These are phyloP conservation scores for Drosophila tropicalis DNA, from an alignment of 1,140 invertebrate species.

Conservation along the genomic window DNA sequence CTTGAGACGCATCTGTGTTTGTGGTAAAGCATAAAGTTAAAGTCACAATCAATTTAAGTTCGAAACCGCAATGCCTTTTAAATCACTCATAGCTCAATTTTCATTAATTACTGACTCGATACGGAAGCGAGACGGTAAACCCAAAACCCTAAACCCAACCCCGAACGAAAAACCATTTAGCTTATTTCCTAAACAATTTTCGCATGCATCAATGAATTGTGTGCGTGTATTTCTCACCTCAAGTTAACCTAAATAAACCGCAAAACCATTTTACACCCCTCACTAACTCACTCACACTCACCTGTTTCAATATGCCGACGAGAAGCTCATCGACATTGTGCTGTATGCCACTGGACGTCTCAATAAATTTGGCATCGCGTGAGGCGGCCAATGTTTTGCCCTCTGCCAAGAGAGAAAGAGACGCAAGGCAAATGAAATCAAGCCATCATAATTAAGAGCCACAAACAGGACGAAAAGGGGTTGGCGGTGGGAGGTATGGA, in stretches of 20 bases:
- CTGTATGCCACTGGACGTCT: conserved; percentile 95
- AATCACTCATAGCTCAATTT: conserved; percentile 52
- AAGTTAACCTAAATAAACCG: conserved; percentile 44
- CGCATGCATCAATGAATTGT: conserved; percentile 70
- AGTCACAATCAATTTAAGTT: conserved; percentile 25
- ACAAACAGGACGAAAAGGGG: conserved; percentile 1
- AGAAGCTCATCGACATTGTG: conserved; percentile 96
- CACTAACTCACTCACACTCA: conserved; percentile 29
- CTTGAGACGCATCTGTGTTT: conserved; percentile 88
- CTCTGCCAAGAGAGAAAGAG: conserved; percentile 85
- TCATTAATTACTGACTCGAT: conserved; percentile 71
- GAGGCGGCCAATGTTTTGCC: conserved; percentile 92
- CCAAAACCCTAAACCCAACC: conserved; percentile 12
- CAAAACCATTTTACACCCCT: conserved; percentile 12
- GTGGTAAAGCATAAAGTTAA: background rate
- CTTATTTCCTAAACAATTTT: conserved; percentile 73
- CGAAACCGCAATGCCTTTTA: conserved; percentile 20
- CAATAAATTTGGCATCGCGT: conserved; percentile 96
- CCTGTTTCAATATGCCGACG: conserved; percentile 93
- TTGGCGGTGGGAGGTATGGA: too few relatives aligned
- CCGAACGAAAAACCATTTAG: conserved; percentile 60
- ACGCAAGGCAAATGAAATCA: conserved; percentile 52
- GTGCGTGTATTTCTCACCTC: conserved; percentile 70
- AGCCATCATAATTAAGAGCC: conserved; percentile 69
- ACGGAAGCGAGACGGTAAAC: conserved; percentile 25